Percentiles rank a stretch among this genome's conserved stretches.
Conservation (phyloP, 2,113 vertebrate genomes). For the Takifugu flavidus region DNA sequence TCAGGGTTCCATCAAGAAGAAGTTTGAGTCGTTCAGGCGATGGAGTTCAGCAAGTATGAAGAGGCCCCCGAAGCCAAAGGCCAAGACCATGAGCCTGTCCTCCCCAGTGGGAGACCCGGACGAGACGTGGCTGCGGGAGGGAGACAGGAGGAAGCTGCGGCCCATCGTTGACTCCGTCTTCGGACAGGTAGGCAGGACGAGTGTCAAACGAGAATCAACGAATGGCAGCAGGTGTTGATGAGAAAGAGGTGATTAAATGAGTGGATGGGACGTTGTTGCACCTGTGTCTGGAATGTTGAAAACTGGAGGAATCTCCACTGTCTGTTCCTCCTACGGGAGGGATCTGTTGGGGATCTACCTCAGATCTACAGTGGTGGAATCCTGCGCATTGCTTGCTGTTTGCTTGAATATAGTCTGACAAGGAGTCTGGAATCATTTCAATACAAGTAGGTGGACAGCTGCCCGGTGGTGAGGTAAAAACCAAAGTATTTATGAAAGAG, state of each 20-base stretch:
- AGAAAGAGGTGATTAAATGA: not conserved
- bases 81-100: slow-evolving; percentile 70
- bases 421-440: too few relatives aligned
- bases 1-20: slow-evolving; percentile 78
- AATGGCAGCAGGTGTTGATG: too few relatives aligned
- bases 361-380: too few relatives aligned
- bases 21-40: slow-evolving; percentile 71
- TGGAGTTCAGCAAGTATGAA: slow-evolving; percentile 76
- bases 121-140: slow-evolving; percentile 51
- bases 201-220: not conserved
- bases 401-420: too few relatives aligned
- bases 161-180: slow-evolving; percentile 77
- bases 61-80: slow-evolving; percentile 63
- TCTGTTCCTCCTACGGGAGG: too few relatives aligned
- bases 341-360: too few relatives aligned
- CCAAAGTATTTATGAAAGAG: too few relatives aligned
- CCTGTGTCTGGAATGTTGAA: too few relatives aligned
- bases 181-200: slow-evolving; percentile 69
- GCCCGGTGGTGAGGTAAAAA: too few relatives aligned
- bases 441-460: too few relatives aligned
- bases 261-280: not conserved
- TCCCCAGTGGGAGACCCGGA: slow-evolving; percentile 52
- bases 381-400: too few relatives aligned
- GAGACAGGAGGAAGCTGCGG: slow-evolving; percentile 61
- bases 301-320: too few relatives aligned